Evolutionary conservation across 2,888 invertebrate species (phyloP).

Genomic region (Encarsia formosa): DNA sequence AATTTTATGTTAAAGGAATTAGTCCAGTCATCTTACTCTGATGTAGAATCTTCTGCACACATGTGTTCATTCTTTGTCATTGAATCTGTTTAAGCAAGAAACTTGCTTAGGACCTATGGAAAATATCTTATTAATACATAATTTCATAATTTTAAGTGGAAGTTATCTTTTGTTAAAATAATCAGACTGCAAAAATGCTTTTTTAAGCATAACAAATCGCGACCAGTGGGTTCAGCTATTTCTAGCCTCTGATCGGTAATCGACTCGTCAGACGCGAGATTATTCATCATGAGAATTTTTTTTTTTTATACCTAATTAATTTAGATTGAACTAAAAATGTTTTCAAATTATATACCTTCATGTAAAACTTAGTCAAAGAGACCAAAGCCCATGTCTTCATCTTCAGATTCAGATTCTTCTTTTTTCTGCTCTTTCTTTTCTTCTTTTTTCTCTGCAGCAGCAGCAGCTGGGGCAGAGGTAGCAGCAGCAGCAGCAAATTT

Average conservation of each 20-base stretch:
- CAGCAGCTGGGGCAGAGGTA: conserved; percentile 60
- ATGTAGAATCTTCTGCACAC: too few relatives aligned
- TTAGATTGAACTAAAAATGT: too few relatives aligned
- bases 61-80: too few relatives aligned
- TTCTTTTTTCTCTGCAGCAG: conserved; percentile 67
- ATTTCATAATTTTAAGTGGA: too few relatives aligned
- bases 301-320: too few relatives aligned
- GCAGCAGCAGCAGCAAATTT: conserved; percentile 76
- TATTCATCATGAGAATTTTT: conserved; percentile 45
- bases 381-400: conserved; percentile 98
- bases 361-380: conserved; percentile 70
- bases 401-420: conserved; percentile 75
- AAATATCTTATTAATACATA: too few relatives aligned
- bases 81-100: too few relatives aligned
- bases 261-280: conserved; percentile 37
- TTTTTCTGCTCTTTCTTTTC: conserved; percentile 69
- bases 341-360: too few relatives aligned
- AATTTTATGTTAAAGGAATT: conserved; percentile 1
- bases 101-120: too few relatives aligned
- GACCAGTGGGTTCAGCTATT: conserved; percentile 53
- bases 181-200: conserved; percentile 38
- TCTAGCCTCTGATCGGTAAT: conserved; percentile 47
- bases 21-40: not conserved
- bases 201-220: conserved; percentile 37
- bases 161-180: too few relatives aligned